Evolutionary conservation across 2,797 vertebrate genomes (phyloP), one percentile per base, ranked within the genome.

Genomic region (Paguma larvata): DNA sequence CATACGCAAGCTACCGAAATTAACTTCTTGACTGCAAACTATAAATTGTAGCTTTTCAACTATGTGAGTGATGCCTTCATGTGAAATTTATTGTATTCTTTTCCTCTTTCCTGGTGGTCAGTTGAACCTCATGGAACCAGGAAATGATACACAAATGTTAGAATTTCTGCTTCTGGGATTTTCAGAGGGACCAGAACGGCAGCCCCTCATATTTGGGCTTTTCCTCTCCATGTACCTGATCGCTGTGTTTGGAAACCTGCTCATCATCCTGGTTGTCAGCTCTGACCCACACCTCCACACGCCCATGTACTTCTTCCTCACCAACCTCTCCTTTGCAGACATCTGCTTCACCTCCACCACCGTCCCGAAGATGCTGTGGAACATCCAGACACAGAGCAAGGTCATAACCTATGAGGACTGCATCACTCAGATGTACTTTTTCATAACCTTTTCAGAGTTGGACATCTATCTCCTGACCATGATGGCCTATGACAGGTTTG

Each of bases 401-500:
- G 3, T 16, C 3, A 68, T 68, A 34, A 68, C 32, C 16, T 68
- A 68, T 68, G n/a, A 1, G 2, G 65, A 1, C 32, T 68, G 65
- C 1, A 19, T 68, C 7, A 68, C 15, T 1, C 32, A 68, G 32
- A 19, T 68, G 7, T 15, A n/a, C 16, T 68, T 68, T 4, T 34
- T 34, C 65, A 9, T n/a, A 34, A 8, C 34, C 32, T 34, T 68
- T 19, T 7, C 15, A 56, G 32, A 7, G 32, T 16, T 68, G 32
- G 65, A 68, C 32, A 3, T n/a, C 16, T 68, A 18, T 18, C 32
- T n/a, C 32, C 32, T 68, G 65, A n/a, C 3, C 16, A 9, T 34
- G n/a, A 68, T 68, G 65, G 32, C 65, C 65, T 97, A 98, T 48
- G 98, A 98, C 86, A 63, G 93, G 0, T 98, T 91, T n/a, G 84